These are phyloP conservation scores for Apis cerana DNA, from an alignment of 1,140 invertebrate genomes.

Conservation along the genomic window DNA sequence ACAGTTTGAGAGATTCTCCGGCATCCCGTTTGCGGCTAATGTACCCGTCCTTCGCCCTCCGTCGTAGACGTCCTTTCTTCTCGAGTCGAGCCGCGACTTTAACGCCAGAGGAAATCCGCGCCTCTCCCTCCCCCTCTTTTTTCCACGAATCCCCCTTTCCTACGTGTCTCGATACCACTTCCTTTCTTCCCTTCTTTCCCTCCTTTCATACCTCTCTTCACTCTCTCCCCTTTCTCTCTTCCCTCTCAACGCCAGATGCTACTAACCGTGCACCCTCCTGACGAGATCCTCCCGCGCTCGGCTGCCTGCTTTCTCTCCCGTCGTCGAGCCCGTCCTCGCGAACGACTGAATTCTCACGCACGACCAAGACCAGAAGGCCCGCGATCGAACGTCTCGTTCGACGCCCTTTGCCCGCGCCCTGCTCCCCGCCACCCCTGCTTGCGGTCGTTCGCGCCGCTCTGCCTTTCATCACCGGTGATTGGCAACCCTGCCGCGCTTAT, in stretches of 20 bases:
- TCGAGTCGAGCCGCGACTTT: slow-evolving; percentile 15
- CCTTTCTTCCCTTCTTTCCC: background rate
- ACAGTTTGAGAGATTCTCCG: slow-evolving; percentile 70
- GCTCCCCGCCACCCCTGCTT: background rate
- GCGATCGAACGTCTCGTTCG: slow-evolving; percentile 28
- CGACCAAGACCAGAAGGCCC: background rate
- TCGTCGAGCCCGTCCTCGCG: slow-evolving; percentile 52
- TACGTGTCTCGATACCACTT: slow-evolving; percentile 9
- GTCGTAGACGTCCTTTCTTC: slow-evolving; percentile 23
- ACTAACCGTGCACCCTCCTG: slow-evolving; percentile 65
- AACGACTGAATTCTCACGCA: slow-evolving; percentile 32
- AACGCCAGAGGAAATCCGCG: slow-evolving; percentile 30
- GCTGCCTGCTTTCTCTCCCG: slow-evolving; percentile 14
- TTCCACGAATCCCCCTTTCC: slow-evolving; percentile 22
- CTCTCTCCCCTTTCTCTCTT: slow-evolving; percentile 4
- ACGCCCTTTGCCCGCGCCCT: slow-evolving; percentile 2
- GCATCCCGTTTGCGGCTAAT: slow-evolving; percentile 67
- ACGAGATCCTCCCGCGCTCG: slow-evolving; percentile 52
- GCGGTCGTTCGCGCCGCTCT: background rate
- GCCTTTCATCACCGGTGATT: slow-evolving; percentile 14
- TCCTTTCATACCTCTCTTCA: background rate
- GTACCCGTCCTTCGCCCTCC: slow-evolving; percentile 46
- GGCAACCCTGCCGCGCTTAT: background rate
- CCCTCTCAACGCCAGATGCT: slow-evolving; percentile 65
- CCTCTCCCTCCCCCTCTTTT: slow-evolving; percentile 16